phyloP scores from a whole-genome alignment of 2,113 vertebrate species.

The Seriola dumerili region DNA sequence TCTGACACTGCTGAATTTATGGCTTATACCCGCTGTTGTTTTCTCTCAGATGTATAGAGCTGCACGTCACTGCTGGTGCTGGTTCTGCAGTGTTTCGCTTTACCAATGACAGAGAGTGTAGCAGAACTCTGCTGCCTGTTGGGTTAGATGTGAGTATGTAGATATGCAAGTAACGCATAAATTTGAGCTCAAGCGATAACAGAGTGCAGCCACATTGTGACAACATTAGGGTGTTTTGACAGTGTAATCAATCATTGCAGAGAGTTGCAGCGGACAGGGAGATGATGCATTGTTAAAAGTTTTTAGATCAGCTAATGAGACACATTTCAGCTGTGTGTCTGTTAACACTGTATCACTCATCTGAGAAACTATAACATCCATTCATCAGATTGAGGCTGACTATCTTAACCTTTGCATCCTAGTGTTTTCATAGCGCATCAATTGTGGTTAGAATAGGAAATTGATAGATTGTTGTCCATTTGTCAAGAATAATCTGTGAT shows the following conservation, averaged over 20 bases:
- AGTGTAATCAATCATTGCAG: constrained; percentile 56
- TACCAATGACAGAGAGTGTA: constrained; percentile 8
- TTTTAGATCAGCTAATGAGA: constrained; percentile 48
- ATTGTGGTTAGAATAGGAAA: constrained; percentile 37
- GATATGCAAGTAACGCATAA: constrained; percentile 53
- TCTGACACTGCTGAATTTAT: constrained; percentile 41
- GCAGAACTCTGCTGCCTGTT: constrained; percentile 30
- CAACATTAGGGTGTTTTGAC: constrained; percentile 32
- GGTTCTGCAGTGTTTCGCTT: constrained; percentile 30
- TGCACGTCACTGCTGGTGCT: neutral
- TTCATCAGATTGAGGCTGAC: constrained; percentile 49
- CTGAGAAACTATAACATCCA: constrained; percentile 1
- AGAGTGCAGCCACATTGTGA: constrained; percentile 41
- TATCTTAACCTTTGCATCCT: constrained; percentile 55
- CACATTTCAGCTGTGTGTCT: constrained; percentile 25
- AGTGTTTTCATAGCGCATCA: constrained; percentile 41
- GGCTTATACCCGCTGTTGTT: constrained; percentile 23
- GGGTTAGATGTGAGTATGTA: constrained; percentile 24
- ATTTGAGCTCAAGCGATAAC: constrained; percentile 58
- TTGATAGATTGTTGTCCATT: constrained; percentile 56
- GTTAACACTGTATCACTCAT: constrained; percentile 50
- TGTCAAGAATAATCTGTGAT: constrained; percentile 62
- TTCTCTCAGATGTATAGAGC: constrained; percentile 47
- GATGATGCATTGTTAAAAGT: constrained; percentile 42
- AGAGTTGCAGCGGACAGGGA: constrained; percentile 18